phyloP scores from a whole-genome alignment of 2,888 invertebrate genomes.

The Zaprionus bogoriensis region DNA sequence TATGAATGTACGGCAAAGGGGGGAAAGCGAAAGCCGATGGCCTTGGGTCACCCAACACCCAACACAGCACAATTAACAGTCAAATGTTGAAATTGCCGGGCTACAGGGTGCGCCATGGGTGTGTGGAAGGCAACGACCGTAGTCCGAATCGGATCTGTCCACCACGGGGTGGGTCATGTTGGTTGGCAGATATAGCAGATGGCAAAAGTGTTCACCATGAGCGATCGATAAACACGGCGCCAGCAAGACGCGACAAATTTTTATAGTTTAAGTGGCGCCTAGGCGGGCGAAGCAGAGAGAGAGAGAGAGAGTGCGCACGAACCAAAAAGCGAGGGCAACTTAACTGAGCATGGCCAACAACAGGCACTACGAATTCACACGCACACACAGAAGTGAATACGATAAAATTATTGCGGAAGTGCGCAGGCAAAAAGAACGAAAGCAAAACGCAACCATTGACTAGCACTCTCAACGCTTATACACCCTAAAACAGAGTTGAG shows the following conservation, averaged over 20 bases:
- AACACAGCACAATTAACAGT: slow-evolving; percentile 50
- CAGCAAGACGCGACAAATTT: slow-evolving; percentile 80
- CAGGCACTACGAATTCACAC: slow-evolving; percentile 72
- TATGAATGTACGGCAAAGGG: slow-evolving; percentile 67
- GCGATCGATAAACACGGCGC: slow-evolving; percentile 79
- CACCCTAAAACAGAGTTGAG: too few species aligned
- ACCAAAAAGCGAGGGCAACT: background rate
- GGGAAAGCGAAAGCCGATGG: slow-evolving; percentile 59
- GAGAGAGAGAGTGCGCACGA: slow-evolving; percentile 1
- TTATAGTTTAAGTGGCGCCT: slow-evolving; percentile 81
- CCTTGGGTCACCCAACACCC: background rate
- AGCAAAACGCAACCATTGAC: background rate
- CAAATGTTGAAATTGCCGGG: slow-evolving; percentile 36
- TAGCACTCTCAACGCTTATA: background rate
- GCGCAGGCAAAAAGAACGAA: slow-evolving; percentile 45
- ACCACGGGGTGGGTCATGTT: slow-evolving; percentile 61
- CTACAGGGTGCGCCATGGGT: slow-evolving; percentile 5
- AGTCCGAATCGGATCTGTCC: slow-evolving; percentile 50
- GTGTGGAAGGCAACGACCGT: slow-evolving; percentile 49
- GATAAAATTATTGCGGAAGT: slow-evolving; percentile 79
- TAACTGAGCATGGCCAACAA: slow-evolving; percentile 67
- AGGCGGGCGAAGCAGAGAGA: slow-evolving; percentile 27
- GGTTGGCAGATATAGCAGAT: slow-evolving; percentile 74
- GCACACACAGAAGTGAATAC: slow-evolving; percentile 57
- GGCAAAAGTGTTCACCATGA: slow-evolving; percentile 75